phyloP scores from a whole-genome alignment of 2,113 vertebrate genomes.

The Microcebus lehilahytsara region DNA sequence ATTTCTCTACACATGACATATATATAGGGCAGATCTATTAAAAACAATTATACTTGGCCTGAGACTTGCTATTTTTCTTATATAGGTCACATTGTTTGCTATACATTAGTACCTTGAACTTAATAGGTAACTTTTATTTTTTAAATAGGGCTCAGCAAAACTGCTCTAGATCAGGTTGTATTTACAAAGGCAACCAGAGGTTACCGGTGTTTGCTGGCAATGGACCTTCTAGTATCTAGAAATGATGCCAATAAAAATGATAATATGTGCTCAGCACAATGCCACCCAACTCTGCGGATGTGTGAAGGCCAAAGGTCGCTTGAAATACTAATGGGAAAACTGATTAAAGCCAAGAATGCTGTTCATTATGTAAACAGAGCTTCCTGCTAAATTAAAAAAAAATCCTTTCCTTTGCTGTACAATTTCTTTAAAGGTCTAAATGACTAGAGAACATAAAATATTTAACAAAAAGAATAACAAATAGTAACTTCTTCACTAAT shows the following conservation, averaged over 20 bases:
- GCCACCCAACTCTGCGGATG: slow-evolving; percentile 75
- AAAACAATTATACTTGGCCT: background rate
- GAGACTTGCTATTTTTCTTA: background rate
- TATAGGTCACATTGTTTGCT: background rate
- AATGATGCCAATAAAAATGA: slow-evolving; percentile 81
- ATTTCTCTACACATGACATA: background rate
- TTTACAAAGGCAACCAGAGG: slow-evolving; percentile 74
- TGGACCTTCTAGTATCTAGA: slow-evolving; percentile 78
- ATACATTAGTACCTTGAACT: background rate
- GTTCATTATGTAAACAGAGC: slow-evolving; percentile 76
- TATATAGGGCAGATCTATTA: background rate
- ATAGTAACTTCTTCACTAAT: background rate
- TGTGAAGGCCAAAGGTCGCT: slow-evolving; percentile 78
- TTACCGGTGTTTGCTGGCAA: slow-evolving; percentile 78
- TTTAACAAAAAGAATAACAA: slow-evolving; percentile 51
- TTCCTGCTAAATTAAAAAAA: slow-evolving; percentile 74
- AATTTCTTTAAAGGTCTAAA: slow-evolving; percentile 54
- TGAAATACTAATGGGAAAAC: slow-evolving; percentile 83
- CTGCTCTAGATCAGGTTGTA: slow-evolving; percentile 22
- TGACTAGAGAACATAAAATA: background rate
- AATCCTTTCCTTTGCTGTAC: slow-evolving; percentile 48
- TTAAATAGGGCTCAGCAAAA: slow-evolving; percentile 32
- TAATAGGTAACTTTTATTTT: slow-evolving; percentile 21
- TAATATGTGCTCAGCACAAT: slow-evolving; percentile 83
- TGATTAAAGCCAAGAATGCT: slow-evolving; percentile 75